Conservation (phyloP, 2,113 vertebrate genomes). For the Collichthys lucidus region DNA sequence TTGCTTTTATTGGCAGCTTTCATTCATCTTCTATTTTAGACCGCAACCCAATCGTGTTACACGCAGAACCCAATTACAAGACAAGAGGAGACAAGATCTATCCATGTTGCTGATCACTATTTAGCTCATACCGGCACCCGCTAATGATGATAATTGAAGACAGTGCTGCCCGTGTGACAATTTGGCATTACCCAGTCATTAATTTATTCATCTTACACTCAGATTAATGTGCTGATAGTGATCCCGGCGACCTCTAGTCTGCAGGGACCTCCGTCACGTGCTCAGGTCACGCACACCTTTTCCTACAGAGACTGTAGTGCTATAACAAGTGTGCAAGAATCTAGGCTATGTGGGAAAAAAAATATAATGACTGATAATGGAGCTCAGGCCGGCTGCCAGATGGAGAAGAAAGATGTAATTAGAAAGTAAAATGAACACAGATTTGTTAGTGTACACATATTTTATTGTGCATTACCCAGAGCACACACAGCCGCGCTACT, state of each 20-base stretch:
- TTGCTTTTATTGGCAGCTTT: slow-evolving; percentile 17
- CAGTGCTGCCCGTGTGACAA: slow-evolving; percentile 10
- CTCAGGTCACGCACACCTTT: slow-evolving; percentile 21
- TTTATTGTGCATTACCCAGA: slow-evolving; percentile 34
- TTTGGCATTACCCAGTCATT: slow-evolving; percentile 49
- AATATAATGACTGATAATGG: slow-evolving; percentile 30
- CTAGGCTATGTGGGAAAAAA: neutral
- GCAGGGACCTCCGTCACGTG: slow-evolving; percentile 35
- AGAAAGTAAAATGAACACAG: slow-evolving; percentile 59
- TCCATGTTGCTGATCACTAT: slow-evolving; percentile 38
- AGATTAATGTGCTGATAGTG: slow-evolving; percentile 58
- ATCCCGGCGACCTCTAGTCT: slow-evolving; percentile 45
- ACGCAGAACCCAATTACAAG: neutral
- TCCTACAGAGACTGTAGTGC: neutral
- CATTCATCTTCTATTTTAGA: neutral
- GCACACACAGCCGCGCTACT: neutral
- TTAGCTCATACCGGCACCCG: slow-evolving; percentile 11
- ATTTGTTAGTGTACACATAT: slow-evolving; percentile 58
- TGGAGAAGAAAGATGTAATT: slow-evolving; percentile 64
- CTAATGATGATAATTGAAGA: slow-evolving; percentile 54
- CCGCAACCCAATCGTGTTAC: slow-evolving; percentile 1
- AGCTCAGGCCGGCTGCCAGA: slow-evolving; percentile 43
- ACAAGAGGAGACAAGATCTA: slow-evolving; percentile 25
- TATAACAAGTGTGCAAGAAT: neutral
- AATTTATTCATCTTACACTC: slow-evolving; percentile 50